Percentiles rank a stretch among this genome's conserved stretches.
phyloP scores from a whole-genome alignment of 2,888 invertebrate species.

The Hyposoter didymator region DNA sequence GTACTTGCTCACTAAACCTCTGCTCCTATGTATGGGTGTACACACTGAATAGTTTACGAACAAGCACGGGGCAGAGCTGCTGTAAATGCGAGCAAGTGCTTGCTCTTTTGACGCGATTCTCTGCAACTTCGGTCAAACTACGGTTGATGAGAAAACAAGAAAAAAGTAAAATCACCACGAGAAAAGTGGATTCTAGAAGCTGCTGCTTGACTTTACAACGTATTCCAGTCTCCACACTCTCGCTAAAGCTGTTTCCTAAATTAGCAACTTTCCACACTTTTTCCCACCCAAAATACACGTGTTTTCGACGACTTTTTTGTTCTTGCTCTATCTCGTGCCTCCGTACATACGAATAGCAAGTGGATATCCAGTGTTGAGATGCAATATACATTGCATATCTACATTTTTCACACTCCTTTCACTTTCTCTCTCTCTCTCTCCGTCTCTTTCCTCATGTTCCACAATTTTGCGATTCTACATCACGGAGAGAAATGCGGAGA shows the following conservation, averaged over 20 bases:
- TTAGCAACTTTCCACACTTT: conserved; percentile 10
- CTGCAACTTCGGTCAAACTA: conserved; percentile 20
- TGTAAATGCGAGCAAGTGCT: conserved; percentile 7
- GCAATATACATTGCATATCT: background rate
- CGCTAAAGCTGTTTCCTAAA: conserved; percentile 9
- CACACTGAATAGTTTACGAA: conserved; percentile 26
- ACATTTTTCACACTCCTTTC: background rate
- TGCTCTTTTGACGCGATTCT: conserved; percentile 33
- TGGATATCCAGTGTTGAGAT: no score
- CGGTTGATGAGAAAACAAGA: conserved; percentile 38
- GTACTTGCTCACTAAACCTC: conserved; percentile 23
- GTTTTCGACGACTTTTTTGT: background rate
- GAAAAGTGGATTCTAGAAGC: conserved; percentile 17
- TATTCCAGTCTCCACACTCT: conserved; percentile 14
- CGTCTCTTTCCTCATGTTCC: background rate
- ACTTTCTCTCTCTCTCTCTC: background rate
- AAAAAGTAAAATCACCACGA: conserved; percentile 28
- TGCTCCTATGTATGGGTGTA: conserved; percentile 12
- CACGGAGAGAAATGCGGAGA: no score
- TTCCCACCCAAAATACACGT: background rate
- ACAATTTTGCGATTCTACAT: background rate
- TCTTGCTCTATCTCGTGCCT: background rate
- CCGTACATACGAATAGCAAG: background rate
- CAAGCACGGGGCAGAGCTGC: conserved; percentile 1
- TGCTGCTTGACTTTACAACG: conserved; percentile 16